Evolutionary conservation across 1,140 invertebrate species (phyloP), one percentile per base, ranked within the genome.

Genomic region (Achroia grisella): DNA sequence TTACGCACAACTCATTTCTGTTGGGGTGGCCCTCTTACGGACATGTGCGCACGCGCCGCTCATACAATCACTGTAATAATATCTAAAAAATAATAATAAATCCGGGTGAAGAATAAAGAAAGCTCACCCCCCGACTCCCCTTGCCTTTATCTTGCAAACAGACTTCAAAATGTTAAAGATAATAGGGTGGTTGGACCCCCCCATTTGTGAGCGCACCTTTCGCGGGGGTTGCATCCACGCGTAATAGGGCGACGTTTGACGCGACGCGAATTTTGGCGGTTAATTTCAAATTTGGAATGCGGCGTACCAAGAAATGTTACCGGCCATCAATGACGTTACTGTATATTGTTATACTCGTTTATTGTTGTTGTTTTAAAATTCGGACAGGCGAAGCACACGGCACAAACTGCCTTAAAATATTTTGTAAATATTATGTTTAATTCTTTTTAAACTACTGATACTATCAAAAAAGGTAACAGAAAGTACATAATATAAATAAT

Each of bases 41-140:
- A 70, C 77, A 84, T 79, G 73, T 84, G 80, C 77, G 80, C 80
- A 80, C 77, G 77, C 80, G 79, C 53, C 78, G 70, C 51, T 51
- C 48, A 62, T 45, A 68, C 72, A 80, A 82, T 80, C 76, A 73
- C 62, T 75, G 77, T 84, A 84, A 84, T 84, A 82, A 82, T 84
- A 84, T 78, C 76, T 80, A 82, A 82, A 82, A 81, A 84, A 84
- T 82, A 82, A 84, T 84, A 84, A 84, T 84, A 84, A 84, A 84
- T 82, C 75, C 77, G 74, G 76, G 70, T 79, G 80, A 84, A 74
- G 80, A 84, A 84, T 84, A 84, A 84, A 84, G 80, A 84, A 84
- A 82, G 74, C 35, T 79, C 74, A 75, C 74, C 78, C 80, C 74
- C 80, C 57, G 57, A 62, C 64, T 76, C 74, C 77, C 73, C 71